Conservation (phyloP, 2,797 vertebrate genomes). For the Iguana delicatissima region DNA sequence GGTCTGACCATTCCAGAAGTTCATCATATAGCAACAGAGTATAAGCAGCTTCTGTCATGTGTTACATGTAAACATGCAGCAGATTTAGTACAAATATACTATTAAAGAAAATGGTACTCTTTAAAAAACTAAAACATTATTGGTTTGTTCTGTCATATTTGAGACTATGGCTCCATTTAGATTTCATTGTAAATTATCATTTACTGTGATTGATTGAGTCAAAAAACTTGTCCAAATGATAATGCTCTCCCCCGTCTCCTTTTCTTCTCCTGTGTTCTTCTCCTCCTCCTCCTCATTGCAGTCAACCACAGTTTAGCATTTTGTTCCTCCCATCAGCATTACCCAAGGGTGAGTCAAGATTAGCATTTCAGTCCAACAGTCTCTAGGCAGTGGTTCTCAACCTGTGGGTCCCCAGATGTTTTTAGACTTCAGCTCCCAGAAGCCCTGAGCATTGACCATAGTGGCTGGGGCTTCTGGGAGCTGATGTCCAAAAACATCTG, state of each 20-base stretch:
- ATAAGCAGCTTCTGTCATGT: slow-evolving; percentile 91
- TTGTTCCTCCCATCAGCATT: not conserved
- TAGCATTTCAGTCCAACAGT: not conserved
- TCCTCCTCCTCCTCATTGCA: not conserved
- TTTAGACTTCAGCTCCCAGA: too few relatives aligned
- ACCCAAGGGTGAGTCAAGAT: not conserved
- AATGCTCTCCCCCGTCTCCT: not conserved
- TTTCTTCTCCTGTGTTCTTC: too few relatives aligned
- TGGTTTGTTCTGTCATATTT: not conserved
- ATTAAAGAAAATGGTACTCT: not conserved
- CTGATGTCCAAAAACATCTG: too few relatives aligned
- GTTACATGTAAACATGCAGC: not conserved
- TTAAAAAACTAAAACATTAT: not conserved
- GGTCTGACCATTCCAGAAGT: slow-evolving; percentile 95
- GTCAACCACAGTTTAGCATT: too few relatives aligned
- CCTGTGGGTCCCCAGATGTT: too few relatives aligned
- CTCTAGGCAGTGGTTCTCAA: too few relatives aligned
- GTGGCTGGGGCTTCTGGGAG: too few relatives aligned
- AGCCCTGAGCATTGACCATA: too few relatives aligned
- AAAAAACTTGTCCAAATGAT: not conserved
- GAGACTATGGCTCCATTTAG: not conserved
- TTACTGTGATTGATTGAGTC: not conserved
- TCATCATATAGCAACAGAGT: slow-evolving; percentile 96
- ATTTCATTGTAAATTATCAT: not conserved
- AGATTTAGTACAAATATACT: not conserved